Evolutionary conservation across 2,888 invertebrate genomes (phyloP).

Genomic region (Cheilosia urbana): DNA sequence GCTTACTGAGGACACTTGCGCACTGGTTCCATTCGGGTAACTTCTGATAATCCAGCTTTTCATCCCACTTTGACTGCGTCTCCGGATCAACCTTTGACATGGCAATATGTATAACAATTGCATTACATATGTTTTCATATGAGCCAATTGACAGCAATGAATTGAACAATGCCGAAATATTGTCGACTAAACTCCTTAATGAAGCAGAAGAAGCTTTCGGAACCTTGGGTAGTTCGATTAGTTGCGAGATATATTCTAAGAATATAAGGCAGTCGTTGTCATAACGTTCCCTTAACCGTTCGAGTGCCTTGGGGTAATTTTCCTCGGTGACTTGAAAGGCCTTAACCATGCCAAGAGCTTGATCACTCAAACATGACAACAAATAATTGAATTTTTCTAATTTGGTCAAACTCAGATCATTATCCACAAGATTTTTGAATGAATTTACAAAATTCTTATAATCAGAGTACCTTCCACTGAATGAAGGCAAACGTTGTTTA

Average conservation of each 20-base stretch:
- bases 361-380: conserved; percentile 22
- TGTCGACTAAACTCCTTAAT: conserved; percentile 13
- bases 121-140: conserved; percentile 41
- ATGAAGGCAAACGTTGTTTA: conserved; percentile 13
- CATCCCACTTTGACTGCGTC: conserved; percentile 31
- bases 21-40: conserved; percentile 20
- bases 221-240: conserved; percentile 8
- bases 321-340: conserved; percentile 16
- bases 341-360: conserved; percentile 18
- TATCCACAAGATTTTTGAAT: conserved; percentile 14
- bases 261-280: conserved; percentile 43
- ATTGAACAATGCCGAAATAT: conserved; percentile 14
- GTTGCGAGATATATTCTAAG: conserved; percentile 20
- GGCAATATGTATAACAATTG: conserved; percentile 30
- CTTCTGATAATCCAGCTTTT: conserved; percentile 27
- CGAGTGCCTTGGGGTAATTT: conserved; percentile 33
- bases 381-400: conserved; percentile 36
- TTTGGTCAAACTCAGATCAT: conserved; percentile 5
- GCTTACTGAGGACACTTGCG: not conserved
- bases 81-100: conserved; percentile 40
- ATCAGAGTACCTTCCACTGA: conserved; percentile 39
- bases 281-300: conserved; percentile 31
- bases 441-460: conserved; percentile 32
- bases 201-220: not conserved
- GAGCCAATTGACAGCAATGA: conserved; percentile 20